Evolutionary conservation across 2,113 vertebrate species (phyloP), one percentile per base, ranked within the genome.

Genomic region (Serilophus lunatus): DNA sequence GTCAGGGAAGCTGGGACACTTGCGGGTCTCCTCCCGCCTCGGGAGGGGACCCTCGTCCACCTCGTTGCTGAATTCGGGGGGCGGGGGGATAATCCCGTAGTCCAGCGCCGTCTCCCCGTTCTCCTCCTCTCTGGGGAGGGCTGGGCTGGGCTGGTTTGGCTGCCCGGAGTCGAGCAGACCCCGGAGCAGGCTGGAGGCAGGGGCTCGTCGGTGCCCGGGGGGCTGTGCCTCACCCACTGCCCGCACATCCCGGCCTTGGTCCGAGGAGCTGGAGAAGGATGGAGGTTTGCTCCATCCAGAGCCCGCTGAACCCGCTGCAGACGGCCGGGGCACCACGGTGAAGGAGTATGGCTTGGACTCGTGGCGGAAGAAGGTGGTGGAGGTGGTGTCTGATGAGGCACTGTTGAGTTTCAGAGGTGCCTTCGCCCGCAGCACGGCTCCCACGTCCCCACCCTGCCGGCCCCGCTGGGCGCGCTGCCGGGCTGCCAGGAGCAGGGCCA

Each of bases 401-500:
- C 90, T 93, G 82, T 53, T 10, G 1, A 81, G 33, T 6, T 88
- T 92, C 57, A 59, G 9, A 6, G 76, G 10, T 0, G 68, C 38
- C 78, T 78, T 94, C 0, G 12, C 29, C 42, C 72, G 78, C 1
- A 3, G 81, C 1, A 2, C 38, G 1, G 93, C 82, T 3, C 47
- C 89, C 15, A 8, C 50, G 5, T 94, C 93, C 1, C 51, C 84
- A 1, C 13, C 72, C 19, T n/a, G 88, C 35, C 15, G 95, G 75
- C 95, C 98, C 17, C 98, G 98, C 92, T 98, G 98, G 0, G 99
- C 99, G 14, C 99, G 97, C 96, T 99, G 98, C 89, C 98, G 98
- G 68, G 99, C 99, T 0, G 99, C 99, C 90, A 98, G 96, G 36
- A 99, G 97, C 80, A 99, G 98, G 12, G 98, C 98, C 96, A 99